phyloP scores from a whole-genome alignment of 2,113 vertebrate species.

The rabbit (Oryctolagus cuniculus) region DNA sequence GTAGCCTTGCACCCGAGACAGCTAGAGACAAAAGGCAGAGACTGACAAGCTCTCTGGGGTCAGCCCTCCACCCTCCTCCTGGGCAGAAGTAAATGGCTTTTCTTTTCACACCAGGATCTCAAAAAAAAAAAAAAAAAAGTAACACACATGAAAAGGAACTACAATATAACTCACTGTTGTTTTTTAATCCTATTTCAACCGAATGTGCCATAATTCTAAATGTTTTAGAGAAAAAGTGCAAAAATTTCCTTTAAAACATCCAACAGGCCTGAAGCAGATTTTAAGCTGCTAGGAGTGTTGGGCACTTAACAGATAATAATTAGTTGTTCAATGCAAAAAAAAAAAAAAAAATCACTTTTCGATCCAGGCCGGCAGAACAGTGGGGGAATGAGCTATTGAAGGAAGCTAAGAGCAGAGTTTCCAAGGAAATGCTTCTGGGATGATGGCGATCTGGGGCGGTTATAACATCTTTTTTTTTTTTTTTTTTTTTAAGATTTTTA shows the following conservation, averaged over 20 bases:
- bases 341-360: constrained; percentile 64
- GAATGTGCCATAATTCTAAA: constrained; percentile 52
- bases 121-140: constrained; percentile 57
- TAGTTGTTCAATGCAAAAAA: constrained; percentile 65
- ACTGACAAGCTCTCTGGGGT: neutral
- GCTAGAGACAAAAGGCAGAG: constrained; percentile 74
- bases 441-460: neutral
- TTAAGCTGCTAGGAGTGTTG: constrained; percentile 52
- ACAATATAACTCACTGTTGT: constrained; percentile 21
- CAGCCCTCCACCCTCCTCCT: neutral
- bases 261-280: constrained; percentile 55
- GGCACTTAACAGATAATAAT: constrained; percentile 60
- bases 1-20: constrained; percentile 72
- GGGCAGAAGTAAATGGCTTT: constrained; percentile 59
- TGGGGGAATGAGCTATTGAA: neutral
- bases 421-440: constrained; percentile 12
- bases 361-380: constrained; percentile 26
- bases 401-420: constrained; percentile 41
- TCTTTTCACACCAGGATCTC: constrained; percentile 56
- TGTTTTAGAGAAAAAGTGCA: constrained; percentile 43
- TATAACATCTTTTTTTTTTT: neutral
- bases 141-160: neutral
- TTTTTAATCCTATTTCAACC: constrained; percentile 48
- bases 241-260: constrained; percentile 56
- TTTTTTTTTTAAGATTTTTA: no score